phyloP scores from a whole-genome alignment of 1,140 invertebrate genomes.

The Drosophila melanogaster region DNA sequence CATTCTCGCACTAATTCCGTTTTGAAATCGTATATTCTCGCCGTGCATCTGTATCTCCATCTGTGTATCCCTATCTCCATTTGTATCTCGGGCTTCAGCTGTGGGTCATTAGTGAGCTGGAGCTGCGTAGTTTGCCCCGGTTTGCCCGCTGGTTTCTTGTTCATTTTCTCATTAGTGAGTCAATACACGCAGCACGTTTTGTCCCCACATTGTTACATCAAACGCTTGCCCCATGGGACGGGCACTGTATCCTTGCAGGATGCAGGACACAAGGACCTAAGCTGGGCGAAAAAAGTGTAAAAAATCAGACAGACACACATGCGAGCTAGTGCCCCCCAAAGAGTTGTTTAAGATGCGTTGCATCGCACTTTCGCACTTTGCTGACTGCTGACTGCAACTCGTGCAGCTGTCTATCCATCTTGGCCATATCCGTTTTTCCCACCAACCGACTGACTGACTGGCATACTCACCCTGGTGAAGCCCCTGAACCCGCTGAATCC shows the following conservation, averaged over 20 bases:
- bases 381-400: conserved; percentile 66
- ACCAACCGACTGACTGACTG: conserved; percentile 30
- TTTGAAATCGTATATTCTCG: neutral
- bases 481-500: neutral
- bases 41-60: conserved; percentile 29
- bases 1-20: too few species aligned
- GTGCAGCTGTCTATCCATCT: conserved; percentile 57
- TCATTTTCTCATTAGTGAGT: conserved; percentile 79
- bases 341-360: conserved; percentile 64
- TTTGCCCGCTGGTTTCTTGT: conserved; percentile 24
- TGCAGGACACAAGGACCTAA: conserved; percentile 4
- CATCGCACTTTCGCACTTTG: conserved; percentile 57
- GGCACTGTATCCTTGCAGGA: neutral
- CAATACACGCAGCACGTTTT: conserved; percentile 73
- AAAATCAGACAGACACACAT: conserved; percentile 36
- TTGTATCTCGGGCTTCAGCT: conserved; percentile 53
- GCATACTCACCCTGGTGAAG: conserved; percentile 24
- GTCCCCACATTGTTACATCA: conserved; percentile 63
- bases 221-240: conserved; percentile 23
- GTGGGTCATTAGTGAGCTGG: conserved; percentile 67
- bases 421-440: conserved; percentile 33
- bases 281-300: conserved; percentile 5
- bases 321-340: conserved; percentile 20
- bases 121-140: conserved; percentile 40
- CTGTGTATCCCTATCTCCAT: conserved; percentile 18